Conservation (phyloP, 1,140 invertebrate species). For the Panonychus citri region DNA sequence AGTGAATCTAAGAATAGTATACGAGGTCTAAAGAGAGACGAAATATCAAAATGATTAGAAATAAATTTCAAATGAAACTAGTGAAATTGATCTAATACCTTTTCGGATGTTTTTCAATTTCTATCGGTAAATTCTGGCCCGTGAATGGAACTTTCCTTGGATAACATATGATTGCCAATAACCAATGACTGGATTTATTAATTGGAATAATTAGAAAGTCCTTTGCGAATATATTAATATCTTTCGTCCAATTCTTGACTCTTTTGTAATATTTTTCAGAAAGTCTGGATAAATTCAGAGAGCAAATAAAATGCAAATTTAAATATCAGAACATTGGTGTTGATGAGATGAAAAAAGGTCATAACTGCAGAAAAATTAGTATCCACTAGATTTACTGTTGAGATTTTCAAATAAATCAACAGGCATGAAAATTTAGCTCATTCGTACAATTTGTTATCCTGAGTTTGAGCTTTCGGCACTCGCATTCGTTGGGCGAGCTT, state of each 20-base stretch:
- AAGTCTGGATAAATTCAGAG: constrained; percentile 18
- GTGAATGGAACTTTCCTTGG: constrained; percentile 26
- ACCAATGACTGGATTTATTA: constrained; percentile 91
- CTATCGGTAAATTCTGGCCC: background rate
- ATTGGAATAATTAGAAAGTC: constrained; percentile 92
- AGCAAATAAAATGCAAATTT: background rate
- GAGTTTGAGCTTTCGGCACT: no score
- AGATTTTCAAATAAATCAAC: no score
- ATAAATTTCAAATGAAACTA: no score
- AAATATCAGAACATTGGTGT: no score
- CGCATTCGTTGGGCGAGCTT: no score
- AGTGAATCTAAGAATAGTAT: background rate
- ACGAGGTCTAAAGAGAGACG: background rate
- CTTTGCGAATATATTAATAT: constrained; percentile 85
- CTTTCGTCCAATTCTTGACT: constrained; percentile 87
- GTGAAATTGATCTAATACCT: no score
- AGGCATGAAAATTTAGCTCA: no score
- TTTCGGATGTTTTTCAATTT: background rate
- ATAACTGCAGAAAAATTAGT: no score
- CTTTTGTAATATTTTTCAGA: constrained; percentile 59
- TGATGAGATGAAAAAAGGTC: no score
- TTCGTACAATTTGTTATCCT: no score
- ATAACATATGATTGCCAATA: constrained; percentile 85
- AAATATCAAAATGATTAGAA: no score
- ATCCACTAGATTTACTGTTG: no score